Conservation (phyloP, 2,113 vertebrate genomes). For the Cettia cetti region DNA sequence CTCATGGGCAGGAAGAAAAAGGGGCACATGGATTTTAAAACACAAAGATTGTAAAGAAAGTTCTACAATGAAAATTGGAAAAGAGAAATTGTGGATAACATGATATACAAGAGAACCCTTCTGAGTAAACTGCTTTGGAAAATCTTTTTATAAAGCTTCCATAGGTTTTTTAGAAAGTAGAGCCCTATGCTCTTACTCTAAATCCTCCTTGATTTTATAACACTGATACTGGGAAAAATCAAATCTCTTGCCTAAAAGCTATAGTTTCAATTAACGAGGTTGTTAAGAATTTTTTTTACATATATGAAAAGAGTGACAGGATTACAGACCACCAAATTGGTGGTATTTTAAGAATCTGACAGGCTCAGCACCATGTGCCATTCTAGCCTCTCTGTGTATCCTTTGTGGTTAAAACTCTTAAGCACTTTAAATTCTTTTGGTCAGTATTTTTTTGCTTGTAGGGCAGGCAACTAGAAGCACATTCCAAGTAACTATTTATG, state of each 20-base stretch:
- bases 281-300: constrained; percentile 31
- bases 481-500: constrained; percentile 63
- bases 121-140: background rate
- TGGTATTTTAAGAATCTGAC: constrained; percentile 73
- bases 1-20: background rate
- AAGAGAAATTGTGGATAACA: background rate
- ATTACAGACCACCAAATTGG: constrained; percentile 68
- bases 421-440: constrained; percentile 70
- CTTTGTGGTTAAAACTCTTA: constrained; percentile 68
- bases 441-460: constrained; percentile 60
- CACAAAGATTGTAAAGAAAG: background rate
- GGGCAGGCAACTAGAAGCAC: constrained; percentile 49
- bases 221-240: constrained; percentile 20
- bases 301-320: constrained; percentile 62
- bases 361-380: constrained; percentile 64
- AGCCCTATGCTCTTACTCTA: background rate
- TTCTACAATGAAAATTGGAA: background rate
- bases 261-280: constrained; percentile 34
- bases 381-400: constrained; percentile 64
- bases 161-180: background rate
- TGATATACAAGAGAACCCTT: background rate
- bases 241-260: background rate
- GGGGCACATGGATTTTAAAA: background rate
- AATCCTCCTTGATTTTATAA: background rate
- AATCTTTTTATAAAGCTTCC: background rate